Conservation (phyloP, 2,113 vertebrate genomes). For the Sinosuthora webbiana region DNA sequence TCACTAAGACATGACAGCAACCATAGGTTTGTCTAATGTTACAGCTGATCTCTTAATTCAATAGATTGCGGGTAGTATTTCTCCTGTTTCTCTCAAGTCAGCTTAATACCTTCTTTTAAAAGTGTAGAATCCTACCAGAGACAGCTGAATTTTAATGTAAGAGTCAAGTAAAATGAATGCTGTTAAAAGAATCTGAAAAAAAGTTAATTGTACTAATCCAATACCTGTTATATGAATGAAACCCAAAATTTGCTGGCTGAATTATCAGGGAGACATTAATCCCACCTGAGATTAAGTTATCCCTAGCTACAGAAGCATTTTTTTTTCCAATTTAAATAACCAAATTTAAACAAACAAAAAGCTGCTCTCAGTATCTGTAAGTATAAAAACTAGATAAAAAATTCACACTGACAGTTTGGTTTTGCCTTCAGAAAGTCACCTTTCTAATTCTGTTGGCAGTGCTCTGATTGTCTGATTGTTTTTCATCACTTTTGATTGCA, state of each 20-base stretch:
- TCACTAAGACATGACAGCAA: not conserved
- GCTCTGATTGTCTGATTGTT: not conserved
- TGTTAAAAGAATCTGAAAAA: not conserved
- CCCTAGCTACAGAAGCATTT: not conserved
- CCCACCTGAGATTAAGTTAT: not conserved
- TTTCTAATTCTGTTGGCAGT: not conserved
- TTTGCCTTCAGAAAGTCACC: not conserved
- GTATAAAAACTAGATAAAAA: not conserved
- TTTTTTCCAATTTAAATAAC: not conserved
- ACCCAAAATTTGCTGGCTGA: not conserved
- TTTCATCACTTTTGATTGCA: not conserved
- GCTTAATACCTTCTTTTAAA: not conserved
- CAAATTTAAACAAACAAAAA: not conserved
- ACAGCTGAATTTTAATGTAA: not conserved
- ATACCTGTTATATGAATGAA: not conserved
- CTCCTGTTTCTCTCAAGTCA: not conserved
- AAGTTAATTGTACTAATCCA: not conserved
- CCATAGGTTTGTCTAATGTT: not conserved
- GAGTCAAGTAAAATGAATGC: not conserved
- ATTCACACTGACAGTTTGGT: not conserved
- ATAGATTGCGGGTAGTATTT: not conserved
- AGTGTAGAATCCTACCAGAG: not conserved
- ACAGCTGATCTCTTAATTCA: not conserved
- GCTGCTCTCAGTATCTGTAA: not conserved
- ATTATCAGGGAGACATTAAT: not conserved